These are phyloP conservation scores for Epicampocera succincta DNA, from an alignment of 2,888 invertebrate species.

Conservation along the genomic window DNA sequence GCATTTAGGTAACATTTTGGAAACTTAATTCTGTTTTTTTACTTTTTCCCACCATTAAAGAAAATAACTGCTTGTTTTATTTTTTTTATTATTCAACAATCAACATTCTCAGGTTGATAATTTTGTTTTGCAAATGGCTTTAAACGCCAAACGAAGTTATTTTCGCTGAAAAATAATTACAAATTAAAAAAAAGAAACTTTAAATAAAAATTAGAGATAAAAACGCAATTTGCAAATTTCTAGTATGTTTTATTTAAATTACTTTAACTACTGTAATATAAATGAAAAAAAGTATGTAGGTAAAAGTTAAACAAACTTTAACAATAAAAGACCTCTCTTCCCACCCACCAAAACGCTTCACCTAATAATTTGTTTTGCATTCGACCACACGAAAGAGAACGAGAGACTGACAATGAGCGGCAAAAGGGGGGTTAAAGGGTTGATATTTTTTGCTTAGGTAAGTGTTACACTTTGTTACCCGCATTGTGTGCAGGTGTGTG, in stretches of 20 bases:
- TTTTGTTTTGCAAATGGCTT: constrained; percentile 21
- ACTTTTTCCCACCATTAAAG: constrained; percentile 21
- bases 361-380: constrained; percentile 3
- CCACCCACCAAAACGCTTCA: constrained; percentile 23
- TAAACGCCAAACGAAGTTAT: constrained; percentile 16
- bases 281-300: constrained; percentile 54
- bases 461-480: constrained; percentile 53
- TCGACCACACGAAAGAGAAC: background rate
- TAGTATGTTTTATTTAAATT: constrained; percentile 54
- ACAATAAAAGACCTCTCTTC: constrained; percentile 10
- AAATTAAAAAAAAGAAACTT: constrained; percentile 17
- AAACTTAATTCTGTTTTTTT: background rate
- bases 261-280: constrained; percentile 43
- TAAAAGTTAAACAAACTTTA: constrained; percentile 68
- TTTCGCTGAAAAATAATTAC: constrained; percentile 38
- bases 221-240: constrained; percentile 65
- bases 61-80: constrained; percentile 12
- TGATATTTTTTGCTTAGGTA: constrained; percentile 46
- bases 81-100: constrained; percentile 16
- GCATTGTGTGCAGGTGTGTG: constrained; percentile 24
- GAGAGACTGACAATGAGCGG: background rate
- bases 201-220: constrained; percentile 44
- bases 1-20: constrained; percentile 14
- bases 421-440: constrained; percentile 4
- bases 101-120: constrained; percentile 12